Base-by-base conservation (phyloP, 2,888 invertebrate genomes). In the Deroplatys truncata region DNA sequence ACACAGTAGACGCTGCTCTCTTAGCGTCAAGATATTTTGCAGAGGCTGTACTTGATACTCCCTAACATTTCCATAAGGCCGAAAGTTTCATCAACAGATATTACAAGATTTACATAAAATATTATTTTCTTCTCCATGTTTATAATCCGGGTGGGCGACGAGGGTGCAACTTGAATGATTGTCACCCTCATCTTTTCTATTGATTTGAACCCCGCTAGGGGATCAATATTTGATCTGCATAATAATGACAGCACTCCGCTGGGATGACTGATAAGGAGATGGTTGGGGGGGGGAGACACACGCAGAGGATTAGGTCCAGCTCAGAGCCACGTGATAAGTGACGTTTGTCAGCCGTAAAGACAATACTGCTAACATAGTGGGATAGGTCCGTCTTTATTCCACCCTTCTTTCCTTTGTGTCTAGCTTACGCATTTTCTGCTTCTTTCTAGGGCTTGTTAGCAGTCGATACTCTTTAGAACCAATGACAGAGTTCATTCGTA, bases 171-270 rank as follows among this genome's bases (percentile, higher is more conserved):
- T 25, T 72, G 56, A 72, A 72, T 72, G 56, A 72, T 72, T 72
- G 56, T 72, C 56, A 72, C 56, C 56, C 56, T 25, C 56, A 72
- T 28, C 88, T 84, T 56, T 84, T 87, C 31, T 93, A 93, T 93
- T 92, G 93, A 93, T 93, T 92, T 92, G 92, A 92, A 92, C 92
- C 92, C 92, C 87, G 49, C 49, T 91, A 92, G 91, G 92, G 93
- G 93, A 93, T 93, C 93, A 93, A 93, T 93, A 93, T 93, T 93
- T 93, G 94, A 94, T 94, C 93, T 93, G 93, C 93, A 94, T 94
- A 93, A 93, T 93, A 94, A 93, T 93, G 93, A 93, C 93, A 93
- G 82, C 82, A 43, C 88, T 89, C 88, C 89, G 88, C 88, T 56
- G 87, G 90, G 90, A 86, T 86, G 90, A 29, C 49, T 89, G 89